Base-by-base conservation (phyloP, 30 jellyfish, hydroid and myxozoan species). In the Cassiopea andromeda region DNA sequence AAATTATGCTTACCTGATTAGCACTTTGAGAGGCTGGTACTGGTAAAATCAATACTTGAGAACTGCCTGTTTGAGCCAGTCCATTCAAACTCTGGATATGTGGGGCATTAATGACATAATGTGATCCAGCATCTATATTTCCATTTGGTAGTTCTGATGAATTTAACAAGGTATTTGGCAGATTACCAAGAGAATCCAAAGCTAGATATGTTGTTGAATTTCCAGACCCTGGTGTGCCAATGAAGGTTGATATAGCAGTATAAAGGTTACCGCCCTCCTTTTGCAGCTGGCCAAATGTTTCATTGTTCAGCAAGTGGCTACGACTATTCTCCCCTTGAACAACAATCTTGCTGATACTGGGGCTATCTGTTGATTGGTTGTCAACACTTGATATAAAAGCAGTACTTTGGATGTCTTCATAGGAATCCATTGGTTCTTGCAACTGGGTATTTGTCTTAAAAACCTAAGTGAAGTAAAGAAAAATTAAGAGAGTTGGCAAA, bases 1-100 rank as follows among this genome's bases (percentile, higher is more conserved):
- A 58, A 58, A 0, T 71, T 0, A 6, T 45, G 19, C 74, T 2
- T 16, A 89, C 87, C 75, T 80, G 92, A 46, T 75, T 90, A 2
- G 60, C 74, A 27, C 18, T 75, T 66, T 90, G 97, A 6, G 92
- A 61, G n/a, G 84, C 59, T 14, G 92, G 87, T 27, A 68, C 92
- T 60, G 82, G 97, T 12, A 82, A 18, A 17, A 80, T 71, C 8
- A 83, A 90, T 1, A 90, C 82, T 43, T 80, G 93, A 18, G 88
- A n/a, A 49, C 73, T 50, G n/a, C 90, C 84, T 15, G 38, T 90
- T 88, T 90, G 97, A 44, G 44, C 74, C 19, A 82, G 16, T 14
- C 83, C 79, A 54, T 83, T 83, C n/a, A 83, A 10, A 15, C 76
- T 70, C 27, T 72, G 84, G 38, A 83, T 48, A 3, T 68, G 94